Evolutionary conservation across 1,140 invertebrate genomes (phyloP).

Genomic region (Drusus annulatus): DNA sequence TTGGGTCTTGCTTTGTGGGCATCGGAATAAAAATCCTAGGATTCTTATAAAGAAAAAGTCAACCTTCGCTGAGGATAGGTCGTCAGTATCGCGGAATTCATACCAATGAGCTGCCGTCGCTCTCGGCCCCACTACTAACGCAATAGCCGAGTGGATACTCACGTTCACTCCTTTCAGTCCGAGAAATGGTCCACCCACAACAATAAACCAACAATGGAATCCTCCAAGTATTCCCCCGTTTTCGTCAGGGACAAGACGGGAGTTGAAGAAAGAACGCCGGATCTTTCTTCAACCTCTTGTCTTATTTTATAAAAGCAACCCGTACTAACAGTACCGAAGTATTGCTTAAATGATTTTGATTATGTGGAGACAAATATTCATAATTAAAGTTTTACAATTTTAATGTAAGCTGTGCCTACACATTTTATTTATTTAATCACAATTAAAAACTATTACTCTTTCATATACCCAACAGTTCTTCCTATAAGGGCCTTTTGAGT

Average conservation of each 20-base stretch:
- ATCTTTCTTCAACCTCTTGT: conserved; percentile 26
- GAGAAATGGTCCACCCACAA: conserved; percentile 2
- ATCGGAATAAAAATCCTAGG: background rate
- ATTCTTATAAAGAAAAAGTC: conserved; percentile 6
- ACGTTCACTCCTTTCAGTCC: background rate
- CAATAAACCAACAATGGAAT: conserved; percentile 25
- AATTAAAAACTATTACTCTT: too few species aligned
- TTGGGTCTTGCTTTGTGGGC: background rate
- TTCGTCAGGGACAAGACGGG: background rate
- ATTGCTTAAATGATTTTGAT: too few species aligned
- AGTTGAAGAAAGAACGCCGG: too few species aligned
- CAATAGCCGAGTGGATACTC: background rate
- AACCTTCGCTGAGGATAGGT: background rate
- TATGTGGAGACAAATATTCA: too few species aligned
- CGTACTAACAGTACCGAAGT: too few species aligned
- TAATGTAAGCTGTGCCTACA: too few species aligned
- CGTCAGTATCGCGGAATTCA: conserved; percentile 13
- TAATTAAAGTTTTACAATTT: too few species aligned
- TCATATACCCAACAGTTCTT: too few species aligned
- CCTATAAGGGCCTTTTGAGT: too few species aligned
- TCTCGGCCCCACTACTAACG: background rate
- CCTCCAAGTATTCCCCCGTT: background rate
- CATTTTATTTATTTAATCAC: too few species aligned
- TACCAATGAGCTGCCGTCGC: conserved; percentile 1
- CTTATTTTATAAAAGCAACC: background rate